Conservation (phyloP, 2,888 invertebrate genomes). For the Cancer borealis region DNA sequence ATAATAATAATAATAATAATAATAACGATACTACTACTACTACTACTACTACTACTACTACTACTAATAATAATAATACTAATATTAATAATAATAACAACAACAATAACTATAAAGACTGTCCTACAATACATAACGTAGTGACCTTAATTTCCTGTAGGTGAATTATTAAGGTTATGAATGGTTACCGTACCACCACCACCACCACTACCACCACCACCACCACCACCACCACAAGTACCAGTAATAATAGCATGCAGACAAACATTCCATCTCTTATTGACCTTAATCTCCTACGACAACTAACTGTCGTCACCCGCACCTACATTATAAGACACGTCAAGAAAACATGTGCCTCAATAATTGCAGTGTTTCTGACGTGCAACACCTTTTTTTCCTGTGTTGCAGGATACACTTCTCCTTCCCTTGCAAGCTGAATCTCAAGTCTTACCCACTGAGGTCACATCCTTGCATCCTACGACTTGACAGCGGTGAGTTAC, state of each 20-base stretch:
- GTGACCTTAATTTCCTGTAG: background rate
- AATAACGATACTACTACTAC: background rate
- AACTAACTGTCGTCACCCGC: too few species aligned
- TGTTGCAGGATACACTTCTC: conserved; percentile 55
- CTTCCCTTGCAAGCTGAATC: conserved; percentile 67
- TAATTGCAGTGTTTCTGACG: background rate
- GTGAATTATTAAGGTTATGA: background rate
- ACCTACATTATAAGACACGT: too few species aligned
- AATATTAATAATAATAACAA: background rate
- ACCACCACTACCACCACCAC: background rate
- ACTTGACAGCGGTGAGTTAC: conserved; percentile 70
- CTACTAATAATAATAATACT: background rate
- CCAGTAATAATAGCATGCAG: too few species aligned
- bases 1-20: background rate
- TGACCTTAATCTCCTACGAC: too few species aligned
- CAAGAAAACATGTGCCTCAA: background rate
- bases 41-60: too few species aligned
- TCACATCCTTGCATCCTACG: conserved; percentile 60
- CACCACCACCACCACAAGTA: background rate
- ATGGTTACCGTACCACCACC: background rate
- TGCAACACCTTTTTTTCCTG: background rate
- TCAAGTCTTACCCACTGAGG: conserved; percentile 63
- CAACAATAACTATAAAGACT: background rate
- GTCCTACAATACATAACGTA: too few species aligned
- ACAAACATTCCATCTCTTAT: too few species aligned